Base-by-base conservation (phyloP, 2,888 invertebrate genomes). In the Acanthococcus lagerstroemiae region DNA sequence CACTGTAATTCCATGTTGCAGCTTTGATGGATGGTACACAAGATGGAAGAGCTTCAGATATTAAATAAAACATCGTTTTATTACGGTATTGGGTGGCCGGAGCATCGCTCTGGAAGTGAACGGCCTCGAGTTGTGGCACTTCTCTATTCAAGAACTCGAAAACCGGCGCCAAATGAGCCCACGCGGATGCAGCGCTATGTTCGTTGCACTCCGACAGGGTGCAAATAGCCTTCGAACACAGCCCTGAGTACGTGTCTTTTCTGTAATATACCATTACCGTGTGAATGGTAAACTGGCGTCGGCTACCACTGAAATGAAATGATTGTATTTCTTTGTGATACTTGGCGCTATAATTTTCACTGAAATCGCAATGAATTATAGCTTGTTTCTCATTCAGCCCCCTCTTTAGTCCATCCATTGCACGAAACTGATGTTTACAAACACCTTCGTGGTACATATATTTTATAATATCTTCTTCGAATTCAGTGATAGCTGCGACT, bases 61-160 rank as follows among this genome's bases (percentile, higher is more conserved):
- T 45, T n/a, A 52, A 26, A 7, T 54, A 69, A 65, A 73, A 72
- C 66, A 71, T 73, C 3, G 58, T 69, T 67, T 72, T 72, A 60
- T 72, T 71, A 55, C 72, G 67, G 60, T 74, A 73, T 58, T 74
- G 73, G 2, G 73, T 71, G 1, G 70, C 70, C n/a, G 74, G 73
- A 7, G 72, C 70, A 69, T 74, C 72, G 56, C 70, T 71, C 19
- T 71, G 54, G 46, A 70, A 70, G 57, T 71, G 70, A 19, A 70
- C 17, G 17, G n/a, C 54, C 48, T 67, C 55, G 1, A 71, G 37
- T 2, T 60, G 25, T 30, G 60, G 52, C n/a, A 45, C 26, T 30
- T 55, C 22, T 37, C 61, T 12, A 67, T 61, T n/a, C n/a, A n/a
- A n/a, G n/a, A n/a, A n/a, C n/a, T n/a, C n/a, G n/a, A n/a, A n/a